Evolutionary conservation across 2,113 vertebrate genomes (phyloP), one percentile per base, ranked within the genome.

Genomic region (Ptychochromis oligacanthus): DNA sequence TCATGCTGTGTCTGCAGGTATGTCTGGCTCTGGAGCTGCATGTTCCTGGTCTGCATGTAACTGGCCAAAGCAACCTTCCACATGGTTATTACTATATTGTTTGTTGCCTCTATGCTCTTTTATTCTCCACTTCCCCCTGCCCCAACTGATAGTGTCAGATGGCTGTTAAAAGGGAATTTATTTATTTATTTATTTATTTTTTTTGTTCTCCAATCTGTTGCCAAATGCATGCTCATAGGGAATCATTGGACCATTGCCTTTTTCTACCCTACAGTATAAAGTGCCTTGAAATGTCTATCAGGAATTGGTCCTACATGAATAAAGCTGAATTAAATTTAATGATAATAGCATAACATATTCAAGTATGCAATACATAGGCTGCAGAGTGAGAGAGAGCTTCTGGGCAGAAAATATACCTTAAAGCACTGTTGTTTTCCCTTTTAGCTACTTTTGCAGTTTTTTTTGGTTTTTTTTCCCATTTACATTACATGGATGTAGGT

Each of bases 401-500:
- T 20, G 31, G 13, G n/a, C 28, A 46, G 12, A 59, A 67, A 17
- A 28, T 18, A 28, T 1, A 11, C 38, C 24, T 58, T 56, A 36
- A 15, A 40, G 31, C 10, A 46, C 26, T 49, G 2, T 52, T 40
- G 6, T 40, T 67, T 67, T 46, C 46, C 46, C 9, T 15, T 75
- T 43, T 14, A 49, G 22, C 10, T 20, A 36, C 64, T 78, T 57
- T 55, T 77, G 31, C 28, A 61, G 40, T 34, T 14, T 40, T 36
- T 22, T 64, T 64, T 64, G 28, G 6, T 14, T 14, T 46, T 75
- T 88, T 75, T 84, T 55, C 18, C 40, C 54, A 78, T 55, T 81
- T 79, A 43, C 83, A 83, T 81, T 46, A 82, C 43, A 61, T n/a
- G 24, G 17, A 67, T 38, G 14, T 5, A 60, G 62, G 38, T 64